A percentile compares a stretch with the other conserved stretches of the same genome.
Evolutionary conservation across 2,113 vertebrate species (phyloP).

Genomic region (Nanorana parkeri): DNA sequence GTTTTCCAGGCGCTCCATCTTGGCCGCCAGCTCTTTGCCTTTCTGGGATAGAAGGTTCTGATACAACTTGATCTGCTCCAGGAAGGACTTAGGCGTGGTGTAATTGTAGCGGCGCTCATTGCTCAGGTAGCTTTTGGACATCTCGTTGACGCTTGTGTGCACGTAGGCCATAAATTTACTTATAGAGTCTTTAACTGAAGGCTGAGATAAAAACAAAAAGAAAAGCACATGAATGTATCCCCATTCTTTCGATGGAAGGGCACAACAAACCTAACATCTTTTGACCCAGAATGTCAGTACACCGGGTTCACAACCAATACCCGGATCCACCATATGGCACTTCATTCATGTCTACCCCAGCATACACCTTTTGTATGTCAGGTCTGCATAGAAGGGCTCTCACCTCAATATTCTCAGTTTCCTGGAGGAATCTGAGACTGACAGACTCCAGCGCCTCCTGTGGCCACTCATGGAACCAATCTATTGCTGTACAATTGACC

Average conservation of each 20-base stretch:
- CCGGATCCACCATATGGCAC: background rate
- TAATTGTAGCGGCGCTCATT: slow-evolving; percentile 91
- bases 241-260: background rate
- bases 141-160: slow-evolving; percentile 87
- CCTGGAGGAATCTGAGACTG: slow-evolving; percentile 86
- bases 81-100: slow-evolving; percentile 96
- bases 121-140: slow-evolving; percentile 82
- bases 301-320: no score
- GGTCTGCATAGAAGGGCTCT: slow-evolving; percentile 57
- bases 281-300: no score
- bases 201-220: slow-evolving; percentile 66
- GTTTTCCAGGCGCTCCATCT: slow-evolving; percentile 86
- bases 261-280: no score
- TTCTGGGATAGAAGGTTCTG: slow-evolving; percentile 80
- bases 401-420: slow-evolving; percentile 82
- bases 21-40: slow-evolving; percentile 78
- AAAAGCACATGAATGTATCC: background rate
- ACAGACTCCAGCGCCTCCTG: slow-evolving; percentile 88
- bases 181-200: slow-evolving; percentile 81
- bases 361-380: no score
- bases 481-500: slow-evolving; percentile 81
- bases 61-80: slow-evolving; percentile 95
- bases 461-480: slow-evolving; percentile 97
- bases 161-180: slow-evolving; percentile 94
- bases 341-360: background rate